phyloP scores from a whole-genome alignment of 2,888 invertebrate species.

The Coelogynopora nodosa region DNA sequence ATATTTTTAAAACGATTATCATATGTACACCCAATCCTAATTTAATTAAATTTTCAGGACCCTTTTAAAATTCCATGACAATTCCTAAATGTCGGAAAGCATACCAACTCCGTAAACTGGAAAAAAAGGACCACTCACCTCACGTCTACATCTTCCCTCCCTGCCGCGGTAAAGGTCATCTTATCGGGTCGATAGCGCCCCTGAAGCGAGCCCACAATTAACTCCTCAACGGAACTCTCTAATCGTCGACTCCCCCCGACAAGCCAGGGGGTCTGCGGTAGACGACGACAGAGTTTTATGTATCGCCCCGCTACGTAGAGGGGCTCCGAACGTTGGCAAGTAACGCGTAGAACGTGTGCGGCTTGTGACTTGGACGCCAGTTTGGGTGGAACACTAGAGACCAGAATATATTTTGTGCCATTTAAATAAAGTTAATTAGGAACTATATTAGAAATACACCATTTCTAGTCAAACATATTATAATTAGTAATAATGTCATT shows the following conservation, averaged over 20 bases:
- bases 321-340: conserved; percentile 17
- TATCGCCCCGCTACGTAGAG: conserved; percentile 68
- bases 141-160: conserved; percentile 94
- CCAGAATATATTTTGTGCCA: too few species aligned
- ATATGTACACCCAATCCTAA: too few species aligned
- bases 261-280: conserved; percentile 92
- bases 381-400: background rate
- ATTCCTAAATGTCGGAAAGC: too few species aligned
- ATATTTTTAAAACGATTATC: too few species aligned
- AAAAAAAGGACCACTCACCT: too few species aligned
- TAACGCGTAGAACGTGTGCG: background rate
- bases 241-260: conserved; percentile 74
- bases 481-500: too few species aligned
- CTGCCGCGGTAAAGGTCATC: conserved; percentile 79
- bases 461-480: too few species aligned
- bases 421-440: too few species aligned
- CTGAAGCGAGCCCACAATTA: conserved; percentile 64
- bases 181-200: background rate
- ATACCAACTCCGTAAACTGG: too few species aligned
- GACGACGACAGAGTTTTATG: conserved; percentile 74
- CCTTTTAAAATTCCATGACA: too few species aligned
- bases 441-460: too few species aligned
- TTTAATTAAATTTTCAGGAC: too few species aligned
- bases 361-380: background rate
- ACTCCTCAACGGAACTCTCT: conserved; percentile 84